Evolutionary conservation across 2,797 vertebrate species (phyloP), one percentile per base, ranked within the genome.

Genomic region (Apogon talboti): DNA sequence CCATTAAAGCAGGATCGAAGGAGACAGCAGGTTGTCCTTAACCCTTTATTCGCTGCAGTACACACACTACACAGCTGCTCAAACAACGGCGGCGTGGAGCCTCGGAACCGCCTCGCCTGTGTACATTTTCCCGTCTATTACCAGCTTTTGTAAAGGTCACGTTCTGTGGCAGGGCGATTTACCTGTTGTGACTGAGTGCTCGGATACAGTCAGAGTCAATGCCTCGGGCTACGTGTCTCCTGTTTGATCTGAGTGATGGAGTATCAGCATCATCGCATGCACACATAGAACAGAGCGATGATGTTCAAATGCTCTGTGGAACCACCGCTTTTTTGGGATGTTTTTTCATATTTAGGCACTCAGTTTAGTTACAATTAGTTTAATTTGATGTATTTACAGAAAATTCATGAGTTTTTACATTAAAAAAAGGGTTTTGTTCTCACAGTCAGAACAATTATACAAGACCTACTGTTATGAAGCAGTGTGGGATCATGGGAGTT

Each of bases 21-120:
- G 81, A 81, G 73, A 57, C 68, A 43, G 64, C 68, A 64, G 79
- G 60, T 71, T 71, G 74, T 73, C 57, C 68, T 41, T 57, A 60
- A 75, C 59, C 54, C 18, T 2, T 2, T 57, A 55, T 28, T 71
- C 69, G 71, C 78, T 66, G 76, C 66, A 66, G 38, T 49, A 76
- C 66, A 46, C 41, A 78, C 79, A 80, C 47, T 8, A 46, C 54
- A 58, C 90, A 93, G 90, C 92, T 93, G 90, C 81, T 82, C 89
- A 92, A 93, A 92, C 85, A 92, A 33, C 14, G 15, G 45, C 58
- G 58, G 50, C n/a, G 53, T 12, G 35, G 41, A 42, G 47, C 69
- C 44, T 49, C n/a, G 2, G 60, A 52, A 24, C 14, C 65, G 40
- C 72, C 69, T n/a, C n/a, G n/a, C n/a, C n/a, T n/a, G n/a, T n/a